Base-by-base conservation (phyloP, 2,888 invertebrate species). In the Myopa tessellatipennis region DNA sequence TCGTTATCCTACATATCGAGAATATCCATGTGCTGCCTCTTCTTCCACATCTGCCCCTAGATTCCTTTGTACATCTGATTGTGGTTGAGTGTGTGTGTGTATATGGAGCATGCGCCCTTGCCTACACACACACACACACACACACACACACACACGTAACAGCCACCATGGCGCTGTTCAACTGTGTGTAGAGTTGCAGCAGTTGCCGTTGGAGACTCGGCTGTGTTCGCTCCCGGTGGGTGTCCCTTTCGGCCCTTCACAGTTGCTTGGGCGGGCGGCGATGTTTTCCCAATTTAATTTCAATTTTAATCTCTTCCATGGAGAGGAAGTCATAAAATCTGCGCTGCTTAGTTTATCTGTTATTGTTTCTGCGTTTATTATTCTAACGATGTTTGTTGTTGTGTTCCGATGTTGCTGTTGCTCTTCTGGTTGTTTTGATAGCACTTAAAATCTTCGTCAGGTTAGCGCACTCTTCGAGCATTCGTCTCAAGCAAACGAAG, bases 1-100 rank as follows among this genome's bases (percentile, higher is more conserved):
- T 87, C 87, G 85, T 87, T 87, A 87, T 87, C 87, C 87, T 86
- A 87, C 85, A 87, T 87, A 87, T 85, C 84, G 86, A 86, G 85
- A 86, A 86, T 84, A 84, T 85, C 83, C 55, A n/a, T 4, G 58
- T 58, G 14, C 58, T 58, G 1, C 58, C 12, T 58, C 58, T 58
- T 58, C 14, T 16, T 58, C 58, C 58, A 58, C 14, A 5, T 4
- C 71, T 8, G 16, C 71, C 16, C n/a, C 58, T 10, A 16, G 18
- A 38, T 16, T 36, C 26, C 14, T 58, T 14, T 16, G 74, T 40
- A 40, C 8, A 18, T 65, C 4, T 61, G 38, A 26, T 26, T 26
- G 26, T 26, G 26, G 26, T 26, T 72, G 60, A 12, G 14, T 68
- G 14, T 63, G 61, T 74, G 55, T 58, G 55, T n/a, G 52, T 34